Base-by-base conservation (phyloP, 2,797 vertebrate genomes). In the Myoxocephalus aenaeus region DNA sequence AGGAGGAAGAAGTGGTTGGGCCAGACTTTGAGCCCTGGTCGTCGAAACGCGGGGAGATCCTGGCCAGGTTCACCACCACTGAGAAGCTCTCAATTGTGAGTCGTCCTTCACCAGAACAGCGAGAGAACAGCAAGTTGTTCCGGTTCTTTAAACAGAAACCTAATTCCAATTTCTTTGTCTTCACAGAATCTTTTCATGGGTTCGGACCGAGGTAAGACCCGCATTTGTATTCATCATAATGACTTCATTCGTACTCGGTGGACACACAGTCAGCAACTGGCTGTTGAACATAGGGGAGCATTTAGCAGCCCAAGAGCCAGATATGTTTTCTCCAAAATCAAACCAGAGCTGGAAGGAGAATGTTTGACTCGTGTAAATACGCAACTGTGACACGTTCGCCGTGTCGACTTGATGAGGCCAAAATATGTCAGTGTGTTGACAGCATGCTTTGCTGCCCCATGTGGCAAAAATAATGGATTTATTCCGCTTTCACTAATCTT, bases 71-170 rank as follows among this genome's bases (percentile, higher is more conserved):
- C 88, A 99, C 98, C 7, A 99, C 98, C 53, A 98, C 97, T 0
- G 98, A 99, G 84, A 99, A 98, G 68, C 97, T 99, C 1, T 99
- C 98, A 1, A 99, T 99, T 20, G 98, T 99, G 90, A 96, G 97
- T 96, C 17, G 1, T 42, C 59, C 36, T 42, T 36, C 59, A 15
- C 38, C 36, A 25, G 0, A 65, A 46, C 34, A 65, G 13, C 11
- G 34, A 36, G 46, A 42, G 0, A 67, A 50, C 38, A 62, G 18
- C 11, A 34, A 34, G 46, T 27, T 36, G 7, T 36, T 59, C 1
- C 65, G 50, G 22, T 25, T 54, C 51, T 54, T 3, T 1, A 27
- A 54, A 54, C 51, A 5, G 18, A 54, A 54, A 54, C 20, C 25
- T 59, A 27, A 79, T 36, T 58, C 1, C 2, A 14, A 0, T 80